Evolutionary conservation across 2,797 vertebrate species (phyloP), one percentile per base, ranked within the genome.

Genomic region (Cossypha caffra): DNA sequence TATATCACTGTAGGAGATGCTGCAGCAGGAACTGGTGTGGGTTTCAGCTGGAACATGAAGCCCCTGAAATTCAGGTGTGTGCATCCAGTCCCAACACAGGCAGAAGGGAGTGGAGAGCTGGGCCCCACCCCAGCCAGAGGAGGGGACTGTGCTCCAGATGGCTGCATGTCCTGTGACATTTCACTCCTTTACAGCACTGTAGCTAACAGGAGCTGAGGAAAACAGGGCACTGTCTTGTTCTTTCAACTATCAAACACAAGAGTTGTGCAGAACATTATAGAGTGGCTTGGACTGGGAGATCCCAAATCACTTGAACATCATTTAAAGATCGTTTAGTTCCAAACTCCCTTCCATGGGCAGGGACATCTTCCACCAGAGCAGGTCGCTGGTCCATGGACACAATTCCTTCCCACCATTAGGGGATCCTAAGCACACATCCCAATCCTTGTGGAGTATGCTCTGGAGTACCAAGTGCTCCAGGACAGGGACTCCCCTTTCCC

Each of bases 141-240:
- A 33, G 28, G 38, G 26, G 13, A 10, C 61, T 33, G 16, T 66
- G 40, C 21, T 74, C 26, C 3, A 0, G 13, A 10, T 13, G 3
- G 38, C 38, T 7, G 2, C 50, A 38, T 8, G 1, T 17, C 28
- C 37, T 2, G 0, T 3, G 11, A 47, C 25, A 17, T 45, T 43
- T 80, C 16, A 20, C 33, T 71, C 2, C 0, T 13, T 1, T 45
- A 33, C 37, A 67, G 63, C 57, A 29, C 33, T 11, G 0, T 11
- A n/a, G 57, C 35, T 66, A 62, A 54, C 6, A 38, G 24, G 3
- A 77, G 12, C 7, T 15, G 43, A 25, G 20, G 19, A 61, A 78
- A 81, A 72, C 1, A 0, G 21, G 19, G 5, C 7, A 67, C 3
- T 5, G 0, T 26, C 33, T 38, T 15, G 8, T 25, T 77, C 50